Evolutionary conservation across 2,888 invertebrate genomes (phyloP).

Genomic region (Meiosimyza platycephala): DNA sequence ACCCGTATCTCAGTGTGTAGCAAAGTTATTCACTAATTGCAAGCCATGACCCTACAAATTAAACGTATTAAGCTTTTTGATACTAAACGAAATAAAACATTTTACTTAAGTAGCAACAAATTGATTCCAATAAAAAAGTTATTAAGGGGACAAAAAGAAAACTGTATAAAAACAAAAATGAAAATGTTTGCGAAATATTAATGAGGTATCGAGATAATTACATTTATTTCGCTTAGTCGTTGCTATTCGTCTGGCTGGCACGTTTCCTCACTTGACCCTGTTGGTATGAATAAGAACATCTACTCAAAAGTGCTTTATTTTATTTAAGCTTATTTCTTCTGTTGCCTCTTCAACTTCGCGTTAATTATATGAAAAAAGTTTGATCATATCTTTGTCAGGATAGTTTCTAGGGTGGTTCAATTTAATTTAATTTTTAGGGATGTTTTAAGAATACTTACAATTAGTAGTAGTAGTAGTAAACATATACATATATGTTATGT

Average conservation of each 20-base stretch:
- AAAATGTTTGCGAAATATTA: slow-evolving; percentile 8
- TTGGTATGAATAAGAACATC: background rate
- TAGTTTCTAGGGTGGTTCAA: too few relatives aligned
- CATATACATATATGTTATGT: too few relatives aligned
- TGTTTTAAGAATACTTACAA: too few relatives aligned
- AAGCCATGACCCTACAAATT: too few relatives aligned
- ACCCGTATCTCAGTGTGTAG: too few relatives aligned
- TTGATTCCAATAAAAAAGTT: background rate
- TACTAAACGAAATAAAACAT: background rate
- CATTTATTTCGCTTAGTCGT: background rate
- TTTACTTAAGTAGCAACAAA: slow-evolving; percentile 2
- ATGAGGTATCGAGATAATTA: slow-evolving; percentile 12
- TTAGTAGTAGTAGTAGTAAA: too few relatives aligned
- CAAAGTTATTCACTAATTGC: too few relatives aligned
- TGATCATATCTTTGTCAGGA: background rate
- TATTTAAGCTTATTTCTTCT: background rate
- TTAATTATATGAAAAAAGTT: slow-evolving; percentile 4
- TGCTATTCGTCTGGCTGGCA: background rate
- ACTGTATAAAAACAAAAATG: background rate
- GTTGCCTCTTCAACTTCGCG: background rate
- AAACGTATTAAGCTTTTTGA: too few relatives aligned
- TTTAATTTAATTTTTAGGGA: too few relatives aligned
- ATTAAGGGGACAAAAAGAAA: background rate
- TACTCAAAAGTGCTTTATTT: background rate
- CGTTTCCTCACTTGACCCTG: slow-evolving; percentile 5